Evolutionary conservation across 2,888 invertebrate species (phyloP).

Genomic region (Eurois occulta): DNA sequence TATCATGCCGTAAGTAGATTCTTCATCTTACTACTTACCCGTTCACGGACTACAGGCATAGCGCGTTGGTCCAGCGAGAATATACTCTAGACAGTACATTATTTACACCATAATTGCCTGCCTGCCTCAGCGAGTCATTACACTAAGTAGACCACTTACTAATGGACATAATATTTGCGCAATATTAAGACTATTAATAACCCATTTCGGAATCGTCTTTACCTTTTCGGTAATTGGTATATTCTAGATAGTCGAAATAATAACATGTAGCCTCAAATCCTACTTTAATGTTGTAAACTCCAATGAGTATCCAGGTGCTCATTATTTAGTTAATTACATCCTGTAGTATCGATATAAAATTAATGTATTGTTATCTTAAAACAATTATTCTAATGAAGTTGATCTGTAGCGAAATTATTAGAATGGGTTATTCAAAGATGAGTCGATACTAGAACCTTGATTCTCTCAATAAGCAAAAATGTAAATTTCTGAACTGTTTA

Average conservation of each 20-base stretch:
- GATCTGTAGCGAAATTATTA: background rate
- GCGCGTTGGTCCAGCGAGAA: constrained; percentile 36
- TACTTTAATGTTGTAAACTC: constrained; percentile 18
- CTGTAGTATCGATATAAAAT: no score
- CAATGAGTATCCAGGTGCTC: constrained; percentile 7
- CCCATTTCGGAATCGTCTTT: constrained; percentile 32
- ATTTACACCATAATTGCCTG: constrained; percentile 37
- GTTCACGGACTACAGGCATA: background rate
- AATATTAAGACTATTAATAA: constrained; percentile 47
- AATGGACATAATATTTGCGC: constrained; percentile 39
- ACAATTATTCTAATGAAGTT: background rate
- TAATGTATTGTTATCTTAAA: no score
- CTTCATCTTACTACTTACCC: background rate
- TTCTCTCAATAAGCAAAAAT: no score
- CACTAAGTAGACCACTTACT: constrained; percentile 50
- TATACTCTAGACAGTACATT: constrained; percentile 39
- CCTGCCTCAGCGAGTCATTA: constrained; percentile 40
- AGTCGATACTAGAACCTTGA: no score
- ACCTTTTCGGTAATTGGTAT: constrained; percentile 36
- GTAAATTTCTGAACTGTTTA: no score
- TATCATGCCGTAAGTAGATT: background rate
- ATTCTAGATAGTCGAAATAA: constrained; percentile 1
- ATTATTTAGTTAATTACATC: background rate
- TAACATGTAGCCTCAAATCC: background rate
- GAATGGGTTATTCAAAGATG: background rate